Conservation (phyloP, 2,113 vertebrate species). For the Nannospalax galili region DNA sequence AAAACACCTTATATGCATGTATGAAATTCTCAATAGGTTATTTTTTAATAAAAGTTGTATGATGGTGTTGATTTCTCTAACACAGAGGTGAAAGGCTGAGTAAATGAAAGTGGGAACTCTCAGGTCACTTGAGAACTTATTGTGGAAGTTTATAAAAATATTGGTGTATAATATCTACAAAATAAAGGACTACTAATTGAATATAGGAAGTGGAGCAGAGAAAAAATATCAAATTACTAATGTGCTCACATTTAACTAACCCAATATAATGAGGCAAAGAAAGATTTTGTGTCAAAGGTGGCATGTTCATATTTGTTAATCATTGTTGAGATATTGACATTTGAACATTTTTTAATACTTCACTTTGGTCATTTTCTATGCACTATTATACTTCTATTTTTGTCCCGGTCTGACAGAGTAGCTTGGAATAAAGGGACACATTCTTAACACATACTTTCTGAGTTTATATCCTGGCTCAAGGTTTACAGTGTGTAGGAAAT, state of each 20-base stretch:
- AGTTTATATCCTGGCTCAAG: background rate
- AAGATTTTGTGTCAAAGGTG: background rate
- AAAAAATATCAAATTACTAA: background rate
- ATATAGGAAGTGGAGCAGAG: background rate
- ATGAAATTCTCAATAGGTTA: too few relatives aligned
- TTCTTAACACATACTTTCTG: background rate
- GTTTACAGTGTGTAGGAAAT: background rate
- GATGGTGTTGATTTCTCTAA: background rate
- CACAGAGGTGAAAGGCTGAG: background rate
- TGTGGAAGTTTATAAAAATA: background rate
- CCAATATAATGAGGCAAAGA: background rate
- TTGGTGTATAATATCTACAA: background rate
- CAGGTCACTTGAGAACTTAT: background rate
- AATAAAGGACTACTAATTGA: background rate
- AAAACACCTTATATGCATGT: too few relatives aligned
- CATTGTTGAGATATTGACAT: background rate
- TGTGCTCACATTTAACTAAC: background rate
- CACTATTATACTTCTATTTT: background rate
- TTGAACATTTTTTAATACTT: background rate
- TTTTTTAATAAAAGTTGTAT: too few relatives aligned
- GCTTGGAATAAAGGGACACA: background rate
- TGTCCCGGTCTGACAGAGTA: background rate
- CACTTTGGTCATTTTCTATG: background rate
- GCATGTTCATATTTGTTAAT: background rate
- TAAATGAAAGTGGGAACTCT: too few relatives aligned